Base-by-base conservation (phyloP, 2,113 vertebrate species). In the Tragelaphus imberbis region DNA sequence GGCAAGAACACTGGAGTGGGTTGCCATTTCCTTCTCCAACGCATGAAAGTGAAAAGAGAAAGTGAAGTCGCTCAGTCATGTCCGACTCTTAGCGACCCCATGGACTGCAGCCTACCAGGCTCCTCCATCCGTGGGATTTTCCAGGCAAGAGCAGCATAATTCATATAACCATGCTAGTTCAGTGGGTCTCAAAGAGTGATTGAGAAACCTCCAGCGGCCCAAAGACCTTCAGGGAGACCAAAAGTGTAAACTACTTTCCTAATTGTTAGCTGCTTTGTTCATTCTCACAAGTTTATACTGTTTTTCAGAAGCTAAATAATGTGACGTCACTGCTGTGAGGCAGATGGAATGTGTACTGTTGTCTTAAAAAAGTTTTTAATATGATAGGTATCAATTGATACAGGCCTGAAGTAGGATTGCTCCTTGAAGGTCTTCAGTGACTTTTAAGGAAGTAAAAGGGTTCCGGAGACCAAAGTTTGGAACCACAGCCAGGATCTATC, bases 311-410 rank as follows among this genome's bases (percentile, higher is more conserved):
- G 55, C 11, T 12, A 47, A 80, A 21, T 27, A 14, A 82, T 1
- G 3, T 56, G n/a, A 49, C 16, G 25, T 82, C 49, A 84, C 2
- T 75, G 23, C 36, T 85, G 36, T 36, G 21, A 1, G 28, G n/a
- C 7, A 10, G 5, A 23, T 7, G 11, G 65, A 75, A 84, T n/a
- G n/a, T 10, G 61, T 65, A 65, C 61, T 65, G 61, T 33, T 16
- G 15, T 40, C 71, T 77, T 77, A 2, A 94, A 81, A 84, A 3
- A 21, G 28, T 58, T 71, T 65, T 40, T 87, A 58, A 55, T 8
- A n/a, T 10, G 27, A 40, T 11, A 30, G 1, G 0, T 44, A 91
- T 71, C 55, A 59, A 10, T 0, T 25, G 27, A 36, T 30, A 44
- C 0, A 84, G 55, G 25, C 33, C 56, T 79, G 40, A 63, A 55